Percentiles rank a stretch among this genome's conserved stretches.
These are phyloP conservation scores for Scolanthus callimorphus DNA, from an alignment of 92 coral and sea anemone species.

Conservation along the genomic window DNA sequence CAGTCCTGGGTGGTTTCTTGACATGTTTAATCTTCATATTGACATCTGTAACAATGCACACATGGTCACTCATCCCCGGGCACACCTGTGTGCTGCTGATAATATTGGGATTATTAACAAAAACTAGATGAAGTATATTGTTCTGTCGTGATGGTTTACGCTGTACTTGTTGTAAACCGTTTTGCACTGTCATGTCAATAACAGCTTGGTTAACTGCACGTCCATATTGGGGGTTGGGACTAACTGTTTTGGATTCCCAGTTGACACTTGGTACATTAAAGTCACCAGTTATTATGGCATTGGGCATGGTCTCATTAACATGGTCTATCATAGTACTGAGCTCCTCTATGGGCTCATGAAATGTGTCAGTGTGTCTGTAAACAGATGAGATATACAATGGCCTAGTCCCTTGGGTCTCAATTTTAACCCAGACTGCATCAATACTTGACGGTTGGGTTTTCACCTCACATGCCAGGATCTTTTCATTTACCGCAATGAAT, in stretches of 20 bases:
- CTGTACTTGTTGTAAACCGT: too few relatives aligned
- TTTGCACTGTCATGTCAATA: too few relatives aligned
- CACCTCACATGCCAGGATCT: slow-evolving; percentile 14
- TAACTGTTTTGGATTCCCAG: slow-evolving; percentile 14
- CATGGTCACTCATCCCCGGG: too few relatives aligned
- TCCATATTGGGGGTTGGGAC: slow-evolving; percentile 30
- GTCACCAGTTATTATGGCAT: slow-evolving; percentile 30
- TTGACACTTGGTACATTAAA: slow-evolving; percentile 28
- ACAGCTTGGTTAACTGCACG: too few relatives aligned
- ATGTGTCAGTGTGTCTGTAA: slow-evolving; percentile 29
- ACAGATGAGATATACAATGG: slow-evolving; percentile 20
- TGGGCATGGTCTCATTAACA: slow-evolving; percentile 11
- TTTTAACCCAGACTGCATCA: slow-evolving; percentile 30
- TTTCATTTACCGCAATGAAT: slow-evolving; percentile 23
- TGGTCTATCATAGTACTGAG: slow-evolving; percentile 6
- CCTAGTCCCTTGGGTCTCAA: slow-evolving; percentile 13
- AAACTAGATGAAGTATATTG: too few relatives aligned
- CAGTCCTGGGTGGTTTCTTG: too few relatives aligned
- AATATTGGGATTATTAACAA: too few relatives aligned
- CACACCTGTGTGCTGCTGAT: too few relatives aligned
- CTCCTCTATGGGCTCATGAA: slow-evolving; percentile 4
- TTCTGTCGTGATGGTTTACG: too few relatives aligned
- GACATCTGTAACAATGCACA: too few relatives aligned
- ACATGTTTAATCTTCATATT: too few relatives aligned
- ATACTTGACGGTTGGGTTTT: slow-evolving; percentile 3